These are phyloP conservation scores for Taxidea taxus DNA, from an alignment of 2,113 vertebrate species.

Conservation along the genomic window DNA sequence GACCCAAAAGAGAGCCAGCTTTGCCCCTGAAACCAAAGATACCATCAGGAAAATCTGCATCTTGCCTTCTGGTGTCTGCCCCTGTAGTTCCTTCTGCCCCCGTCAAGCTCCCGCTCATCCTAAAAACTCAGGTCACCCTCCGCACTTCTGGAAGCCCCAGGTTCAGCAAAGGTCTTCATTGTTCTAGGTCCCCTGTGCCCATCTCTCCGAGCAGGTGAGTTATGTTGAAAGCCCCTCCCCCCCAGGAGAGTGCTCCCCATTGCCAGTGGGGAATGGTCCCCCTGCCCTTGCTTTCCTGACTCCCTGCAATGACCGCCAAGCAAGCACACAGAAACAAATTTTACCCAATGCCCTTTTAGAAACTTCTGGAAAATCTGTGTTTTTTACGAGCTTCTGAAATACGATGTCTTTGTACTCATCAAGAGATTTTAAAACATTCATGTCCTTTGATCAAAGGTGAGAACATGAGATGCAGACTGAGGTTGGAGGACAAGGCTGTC, in stretches of 20 bases:
- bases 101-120: not conserved
- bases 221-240: not conserved
- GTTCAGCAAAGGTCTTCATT: not conserved
- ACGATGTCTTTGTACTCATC: not conserved
- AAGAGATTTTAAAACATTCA: not conserved
- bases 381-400: not conserved
- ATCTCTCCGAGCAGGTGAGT: rapidly evolving
- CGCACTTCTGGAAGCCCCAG: not conserved
- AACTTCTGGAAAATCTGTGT: not conserved
- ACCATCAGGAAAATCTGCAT: not conserved
- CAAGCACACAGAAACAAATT: not conserved
- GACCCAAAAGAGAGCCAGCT: not conserved
- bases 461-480: not conserved
- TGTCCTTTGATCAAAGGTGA: not conserved
- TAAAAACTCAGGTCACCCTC: not conserved
- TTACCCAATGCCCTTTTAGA: not conserved
- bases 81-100: not conserved
- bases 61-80: not conserved
- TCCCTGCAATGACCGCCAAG: not conserved
- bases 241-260: rapidly evolving
- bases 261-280: rapidly evolving
- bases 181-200: not conserved
- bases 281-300: not conserved
- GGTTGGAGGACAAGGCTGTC: not conserved
- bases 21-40: not conserved